Percentiles rank a stretch among this genome's conserved stretches.
phyloP scores from a whole-genome alignment of 2,113 vertebrate genomes.

The Cyphomyrus plagiostoma region DNA sequence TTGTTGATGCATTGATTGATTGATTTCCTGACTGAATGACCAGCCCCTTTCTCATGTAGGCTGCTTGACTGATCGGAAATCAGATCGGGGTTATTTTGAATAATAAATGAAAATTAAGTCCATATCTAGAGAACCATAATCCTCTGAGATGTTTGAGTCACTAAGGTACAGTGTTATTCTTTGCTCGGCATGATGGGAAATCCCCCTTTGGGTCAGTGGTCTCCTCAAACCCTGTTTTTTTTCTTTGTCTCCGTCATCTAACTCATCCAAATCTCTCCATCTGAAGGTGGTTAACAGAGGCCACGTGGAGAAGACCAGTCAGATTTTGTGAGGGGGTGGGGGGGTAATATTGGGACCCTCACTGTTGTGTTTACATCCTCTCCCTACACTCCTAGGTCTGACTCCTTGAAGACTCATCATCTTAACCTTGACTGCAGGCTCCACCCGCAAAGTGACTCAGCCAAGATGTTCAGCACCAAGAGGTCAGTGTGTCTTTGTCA shows the following conservation, averaged over 20 bases:
- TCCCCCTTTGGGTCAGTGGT: neutral
- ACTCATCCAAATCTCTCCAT: neutral
- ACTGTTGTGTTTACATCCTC: constrained; percentile 24
- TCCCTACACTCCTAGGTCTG: constrained; percentile 38
- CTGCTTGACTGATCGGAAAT: neutral
- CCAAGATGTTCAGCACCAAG: constrained; percentile 84
- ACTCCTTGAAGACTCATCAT: constrained; percentile 44
- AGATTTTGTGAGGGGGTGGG: constrained; percentile 28
- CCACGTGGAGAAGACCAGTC: constrained; percentile 13
- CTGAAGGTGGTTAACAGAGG: constrained; percentile 34
- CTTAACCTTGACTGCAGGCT: constrained; percentile 27
- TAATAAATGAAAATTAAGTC: neutral
- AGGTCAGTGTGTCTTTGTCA: constrained; percentile 68
- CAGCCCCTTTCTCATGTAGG: neutral
- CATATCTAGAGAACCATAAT: neutral
- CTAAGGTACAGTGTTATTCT: neutral
- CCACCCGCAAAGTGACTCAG: constrained; percentile 42
- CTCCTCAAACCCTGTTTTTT: neutral
- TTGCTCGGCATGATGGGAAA: neutral
- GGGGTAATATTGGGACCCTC: constrained; percentile 42
- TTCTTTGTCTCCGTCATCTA: neutral
- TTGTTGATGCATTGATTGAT: neutral
- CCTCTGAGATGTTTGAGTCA: neutral
- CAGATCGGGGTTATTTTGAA: neutral
- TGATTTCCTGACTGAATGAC: neutral